Evolutionary conservation across 2,797 vertebrate genomes (phyloP).

Genomic region (Distichodus sexfasciatus): DNA sequence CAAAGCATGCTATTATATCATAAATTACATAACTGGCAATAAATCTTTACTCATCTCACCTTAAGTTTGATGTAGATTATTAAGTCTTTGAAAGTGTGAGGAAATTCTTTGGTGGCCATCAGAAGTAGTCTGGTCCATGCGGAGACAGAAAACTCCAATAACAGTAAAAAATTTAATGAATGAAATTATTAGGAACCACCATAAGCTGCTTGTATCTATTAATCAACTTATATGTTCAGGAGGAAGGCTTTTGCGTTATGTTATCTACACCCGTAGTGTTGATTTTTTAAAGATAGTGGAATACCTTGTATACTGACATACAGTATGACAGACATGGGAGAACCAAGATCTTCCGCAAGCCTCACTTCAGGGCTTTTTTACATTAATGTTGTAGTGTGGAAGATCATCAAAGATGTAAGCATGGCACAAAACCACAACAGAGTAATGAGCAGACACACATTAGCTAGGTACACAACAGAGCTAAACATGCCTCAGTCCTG

Average conservation of each 20-base stretch:
- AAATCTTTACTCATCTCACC: not conserved
- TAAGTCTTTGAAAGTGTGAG: not conserved
- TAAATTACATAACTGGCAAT: not conserved
- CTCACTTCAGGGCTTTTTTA: not conserved
- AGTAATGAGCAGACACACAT: not conserved
- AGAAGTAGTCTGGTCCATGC: not conserved
- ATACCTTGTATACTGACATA: not conserved
- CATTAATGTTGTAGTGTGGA: constrained; percentile 11
- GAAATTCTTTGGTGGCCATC: not conserved
- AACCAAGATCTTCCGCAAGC: not conserved
- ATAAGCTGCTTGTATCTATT: not conserved
- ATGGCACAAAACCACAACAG: not conserved
- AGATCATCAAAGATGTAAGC: not conserved
- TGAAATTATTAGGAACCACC: not conserved
- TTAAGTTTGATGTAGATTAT: not conserved
- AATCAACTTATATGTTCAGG: not conserved
- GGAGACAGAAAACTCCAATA: not conserved
- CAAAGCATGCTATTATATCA: not conserved
- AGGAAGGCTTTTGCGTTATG: not conserved
- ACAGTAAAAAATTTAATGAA: constrained; percentile 6
- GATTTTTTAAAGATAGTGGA: not conserved
- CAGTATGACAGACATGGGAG: not conserved
- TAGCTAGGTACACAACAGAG: not conserved
- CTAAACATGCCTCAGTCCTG: not conserved
- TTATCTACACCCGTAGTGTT: not conserved